Evolutionary conservation across 2,797 vertebrate species (phyloP), one percentile per base, ranked within the genome.

Genomic region (Tinamus major): DNA sequence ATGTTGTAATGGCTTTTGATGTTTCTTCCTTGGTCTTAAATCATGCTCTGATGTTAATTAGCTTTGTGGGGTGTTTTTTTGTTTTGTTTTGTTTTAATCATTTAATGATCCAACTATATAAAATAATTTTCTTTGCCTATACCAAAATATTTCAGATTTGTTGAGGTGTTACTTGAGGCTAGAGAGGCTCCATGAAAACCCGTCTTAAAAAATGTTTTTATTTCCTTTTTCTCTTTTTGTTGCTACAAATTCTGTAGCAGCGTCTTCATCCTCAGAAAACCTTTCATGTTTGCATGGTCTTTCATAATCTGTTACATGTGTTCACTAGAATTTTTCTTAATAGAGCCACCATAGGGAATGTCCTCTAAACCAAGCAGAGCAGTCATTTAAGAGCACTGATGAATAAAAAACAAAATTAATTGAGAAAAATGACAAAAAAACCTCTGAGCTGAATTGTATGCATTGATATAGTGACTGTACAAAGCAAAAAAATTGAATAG

Each of bases 1-100:
- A 58, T 51, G 13, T 81, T 91, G 67, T 89, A 62, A 95, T 76
- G 70, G 31, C 90, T 95, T 97, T 96, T 97, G 92, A 96, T 95
- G 90, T 95, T 95, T 86, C 85, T 94, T 90, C 13, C 87, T 92
- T 65, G 69, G 90, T 93, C 88, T 96, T 95, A 95, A 96, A 93
- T 95, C 91, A 81, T 78, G 37, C 75, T 86, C 75, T 93, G 75
- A 68, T 90, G 77, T 96, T 97, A 96, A 96, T 96, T 95, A 91
- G 46, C 88, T 96, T 85, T 67, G 59, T 74, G 42, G 65, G 42
- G 42, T 95, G 58, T 2, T 21, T 39, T 83, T 75, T 82, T 77
- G 42, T 95, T 55, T 3, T 23, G 31, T 83, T 68, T 83, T 75
- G 72, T 77, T 84, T 92, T 79, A 89, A 95, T 88, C 26, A 37